Base-by-base conservation (phyloP, 1,140 invertebrate genomes). In the Hyles euphorbiae region DNA sequence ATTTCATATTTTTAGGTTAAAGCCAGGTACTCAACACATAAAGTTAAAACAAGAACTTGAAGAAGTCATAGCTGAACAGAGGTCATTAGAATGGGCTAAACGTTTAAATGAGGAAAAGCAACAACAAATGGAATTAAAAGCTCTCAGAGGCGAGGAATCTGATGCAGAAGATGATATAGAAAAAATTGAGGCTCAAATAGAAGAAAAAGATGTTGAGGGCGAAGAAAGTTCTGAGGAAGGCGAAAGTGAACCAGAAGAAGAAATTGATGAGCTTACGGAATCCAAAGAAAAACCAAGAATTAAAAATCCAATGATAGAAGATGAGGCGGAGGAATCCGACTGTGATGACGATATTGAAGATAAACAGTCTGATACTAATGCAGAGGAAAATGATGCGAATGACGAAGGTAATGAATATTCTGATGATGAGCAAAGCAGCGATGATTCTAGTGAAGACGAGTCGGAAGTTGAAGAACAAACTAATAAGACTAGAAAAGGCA, bases 41-140 rank as follows among this genome's bases (percentile, higher is more conserved):
- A 90, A 91, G 63, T 80, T 95, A 44, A 92, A 91, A 76, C 90
- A 92, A 63, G 90, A 91, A 66, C 81, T 95, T 6, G 90, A 93
- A 70, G 80, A 91, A 11, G 83, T 92, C 86, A 95, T 95, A 69
- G 88, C 89, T 2, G 81, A 89, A 46, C 91, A 91, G 65, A 84
- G 93, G 51, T 89, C 90, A 32, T 81, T 93, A 57, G 90, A 94
- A 73, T 93, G 93, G 92, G 90, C 91, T 63, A 91, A 92, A 66
- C 91, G 91, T 63, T 58, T 89, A 34, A 78, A 85, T 62, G 78
- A 88, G 68, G 83, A 87, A 59, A 88, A 89, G 54, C 74, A 87
- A 58, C 80, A 88, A 52, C 88, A 90, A 71, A 72, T 71, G 59
- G 82, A 89, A 69, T 58, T 78, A 9, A 70, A 78, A 44, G 62